Percentiles rank a stretch among this genome's conserved stretches.
Conservation (phyloP, 2,888 invertebrate genomes). For the Amphipoea lucens region DNA sequence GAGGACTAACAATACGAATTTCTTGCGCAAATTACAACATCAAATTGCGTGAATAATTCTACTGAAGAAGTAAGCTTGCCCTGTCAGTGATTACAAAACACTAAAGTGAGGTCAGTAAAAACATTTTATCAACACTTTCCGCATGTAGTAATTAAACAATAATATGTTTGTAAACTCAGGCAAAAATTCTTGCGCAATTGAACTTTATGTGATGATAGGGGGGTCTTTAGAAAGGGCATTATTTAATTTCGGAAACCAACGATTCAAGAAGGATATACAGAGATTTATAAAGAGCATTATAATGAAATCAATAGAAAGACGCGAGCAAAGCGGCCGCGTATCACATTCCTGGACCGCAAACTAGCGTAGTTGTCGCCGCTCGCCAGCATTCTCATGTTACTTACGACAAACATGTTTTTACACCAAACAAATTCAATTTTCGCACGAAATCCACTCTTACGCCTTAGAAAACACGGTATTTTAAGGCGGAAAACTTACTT, state of each 20-base stretch:
- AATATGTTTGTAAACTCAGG: slow-evolving; percentile 35
- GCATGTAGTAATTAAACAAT: slow-evolving; percentile 58
- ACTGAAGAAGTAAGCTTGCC: slow-evolving; percentile 65
- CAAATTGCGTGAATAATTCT: slow-evolving; percentile 67
- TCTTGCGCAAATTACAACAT: slow-evolving; percentile 58
- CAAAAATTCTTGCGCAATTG: slow-evolving; percentile 39
- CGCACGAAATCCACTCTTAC: slow-evolving; percentile 70
- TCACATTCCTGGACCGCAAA: slow-evolving; percentile 80
- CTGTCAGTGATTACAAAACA: slow-evolving; percentile 70
- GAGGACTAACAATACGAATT: slow-evolving; percentile 53
- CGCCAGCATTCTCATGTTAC: slow-evolving; percentile 81
- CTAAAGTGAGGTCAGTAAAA: slow-evolving; percentile 71
- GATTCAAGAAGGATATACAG: slow-evolving; percentile 37
- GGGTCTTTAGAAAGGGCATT: slow-evolving; percentile 15
- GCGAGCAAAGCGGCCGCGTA: slow-evolving; percentile 70
- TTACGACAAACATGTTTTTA: slow-evolving; percentile 69
- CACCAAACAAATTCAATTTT: slow-evolving; percentile 64
- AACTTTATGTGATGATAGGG: slow-evolving; percentile 7
- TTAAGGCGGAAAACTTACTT: slow-evolving; percentile 50
- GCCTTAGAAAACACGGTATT: slow-evolving; percentile 63
- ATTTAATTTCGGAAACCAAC: slow-evolving; percentile 24
- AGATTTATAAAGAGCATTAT: slow-evolving; percentile 47
- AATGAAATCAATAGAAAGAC: slow-evolving; percentile 74
- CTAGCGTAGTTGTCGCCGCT: slow-evolving; percentile 75
- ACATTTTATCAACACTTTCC: slow-evolving; percentile 67